A percentile compares a stretch with the other conserved stretches of the same genome.
Evolutionary conservation across 2,797 vertebrate genomes (phyloP).

Genomic region (Anguilla obscura): DNA sequence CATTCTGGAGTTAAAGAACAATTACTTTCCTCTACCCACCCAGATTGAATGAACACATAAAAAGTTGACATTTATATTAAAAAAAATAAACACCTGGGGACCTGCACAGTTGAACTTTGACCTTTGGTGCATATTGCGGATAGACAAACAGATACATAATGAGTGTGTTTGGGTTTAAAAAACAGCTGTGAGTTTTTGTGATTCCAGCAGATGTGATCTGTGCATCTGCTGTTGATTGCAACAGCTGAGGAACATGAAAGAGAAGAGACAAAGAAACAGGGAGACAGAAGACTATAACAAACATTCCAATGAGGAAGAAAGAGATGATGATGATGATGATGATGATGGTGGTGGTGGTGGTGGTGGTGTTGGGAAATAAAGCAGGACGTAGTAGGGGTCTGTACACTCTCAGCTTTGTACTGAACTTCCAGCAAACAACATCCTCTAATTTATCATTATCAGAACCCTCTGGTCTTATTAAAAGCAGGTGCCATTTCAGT

Average conservation of each 20-base stretch:
- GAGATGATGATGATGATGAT: not conserved
- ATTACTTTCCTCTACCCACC: not conserved
- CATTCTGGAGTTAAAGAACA: not conserved
- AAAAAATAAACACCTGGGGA: not conserved
- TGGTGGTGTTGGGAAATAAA: not conserved
- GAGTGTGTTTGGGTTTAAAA: slow-evolving; percentile 15
- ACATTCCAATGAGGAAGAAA: not conserved
- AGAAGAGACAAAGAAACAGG: not conserved
- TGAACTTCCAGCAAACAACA: not conserved
- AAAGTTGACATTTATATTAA: not conserved
- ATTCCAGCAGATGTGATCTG: not conserved
- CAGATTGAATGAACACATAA: not conserved
- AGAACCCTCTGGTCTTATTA: slow-evolving; percentile 39
- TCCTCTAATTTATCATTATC: not conserved
- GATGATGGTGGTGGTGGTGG: slow-evolving; percentile 24
- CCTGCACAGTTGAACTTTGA: not conserved
- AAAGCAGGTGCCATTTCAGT: slow-evolving; percentile 13
- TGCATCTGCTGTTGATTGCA: slow-evolving; percentile 16
- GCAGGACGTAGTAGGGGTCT: not conserved
- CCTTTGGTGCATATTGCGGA: not conserved
- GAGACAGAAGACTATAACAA: not conserved
- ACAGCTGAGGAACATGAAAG: not conserved
- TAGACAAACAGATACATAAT: not conserved
- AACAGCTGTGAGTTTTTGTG: not conserved
- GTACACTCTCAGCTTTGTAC: not conserved